A percentile compares a stretch with the other conserved stretches of the same genome.
These are phyloP conservation scores for Egretta garzetta DNA, from an alignment of 2,113 vertebrate species.

Conservation along the genomic window DNA sequence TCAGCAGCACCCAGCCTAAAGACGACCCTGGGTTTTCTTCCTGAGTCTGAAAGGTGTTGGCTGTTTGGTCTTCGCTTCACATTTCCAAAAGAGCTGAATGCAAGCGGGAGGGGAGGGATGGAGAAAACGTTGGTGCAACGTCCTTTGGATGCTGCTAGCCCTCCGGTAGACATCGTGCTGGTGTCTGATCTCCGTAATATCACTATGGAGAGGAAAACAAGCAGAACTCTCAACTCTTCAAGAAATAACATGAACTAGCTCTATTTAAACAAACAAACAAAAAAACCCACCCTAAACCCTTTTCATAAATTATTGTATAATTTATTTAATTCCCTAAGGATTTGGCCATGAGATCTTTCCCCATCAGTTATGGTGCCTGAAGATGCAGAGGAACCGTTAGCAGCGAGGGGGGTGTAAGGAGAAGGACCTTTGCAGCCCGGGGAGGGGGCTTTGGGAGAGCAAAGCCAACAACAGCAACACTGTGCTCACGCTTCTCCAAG, in stretches of 20 bases:
- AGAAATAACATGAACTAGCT: background rate
- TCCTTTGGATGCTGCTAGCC: background rate
- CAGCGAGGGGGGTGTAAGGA: background rate
- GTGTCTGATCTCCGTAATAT: background rate
- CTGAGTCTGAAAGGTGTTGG: background rate
- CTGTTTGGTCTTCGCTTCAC: background rate
- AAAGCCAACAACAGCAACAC: background rate
- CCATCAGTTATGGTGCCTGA: conserved; percentile 76
- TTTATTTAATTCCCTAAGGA: conserved; percentile 78
- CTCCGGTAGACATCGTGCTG: background rate
- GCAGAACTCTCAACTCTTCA: background rate
- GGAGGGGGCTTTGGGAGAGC: background rate
- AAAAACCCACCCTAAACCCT: background rate
- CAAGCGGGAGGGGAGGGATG: background rate
- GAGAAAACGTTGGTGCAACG: background rate
- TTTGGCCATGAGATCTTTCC: conserved; percentile 74
- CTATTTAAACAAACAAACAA: background rate
- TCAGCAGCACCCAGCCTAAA: background rate
- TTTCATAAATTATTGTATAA: conserved; percentile 75
- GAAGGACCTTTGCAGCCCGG: background rate
- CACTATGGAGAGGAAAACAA: background rate
- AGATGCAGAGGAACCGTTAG: conserved; percentile 71
- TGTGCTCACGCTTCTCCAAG: background rate
- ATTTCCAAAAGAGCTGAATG: background rate
- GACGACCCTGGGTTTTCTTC: background rate